Evolutionary conservation across 2,888 invertebrate genomes (phyloP).

Genomic region (Agrochola lota): DNA sequence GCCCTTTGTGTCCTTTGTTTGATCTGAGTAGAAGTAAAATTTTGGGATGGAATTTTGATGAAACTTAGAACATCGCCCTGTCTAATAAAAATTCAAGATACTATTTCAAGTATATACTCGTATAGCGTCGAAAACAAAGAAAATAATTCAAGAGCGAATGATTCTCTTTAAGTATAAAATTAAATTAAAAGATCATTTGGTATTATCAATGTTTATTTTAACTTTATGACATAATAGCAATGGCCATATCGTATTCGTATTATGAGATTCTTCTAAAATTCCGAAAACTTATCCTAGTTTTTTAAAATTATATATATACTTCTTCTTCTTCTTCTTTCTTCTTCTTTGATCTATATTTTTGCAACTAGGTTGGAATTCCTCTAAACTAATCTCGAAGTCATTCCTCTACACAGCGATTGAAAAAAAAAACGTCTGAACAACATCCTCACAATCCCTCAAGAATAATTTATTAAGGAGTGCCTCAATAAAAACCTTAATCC

Average conservation of each 20-base stretch:
- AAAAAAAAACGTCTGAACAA: neutral
- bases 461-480: slow-evolving; percentile 8
- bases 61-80: neutral
- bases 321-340: too few relatives aligned
- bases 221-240: neutral
- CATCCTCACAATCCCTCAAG: slow-evolving; percentile 1
- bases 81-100: neutral
- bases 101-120: neutral
- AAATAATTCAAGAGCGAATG: neutral
- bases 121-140: neutral
- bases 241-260: neutral
- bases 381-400: too few relatives aligned
- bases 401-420: neutral
- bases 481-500: slow-evolving; percentile 29
- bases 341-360: neutral
- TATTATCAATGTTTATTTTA: slow-evolving; percentile 3
- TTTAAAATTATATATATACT: too few relatives aligned
- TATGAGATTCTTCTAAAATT: neutral
- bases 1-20: neutral
- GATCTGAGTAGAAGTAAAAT: neutral
- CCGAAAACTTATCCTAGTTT: neutral
- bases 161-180: neutral
- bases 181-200: neutral
- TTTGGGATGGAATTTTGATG: slow-evolving; percentile 5
- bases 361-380: neutral